phyloP scores from a whole-genome alignment of 2,113 vertebrate genomes.

The Pygoscelis adeliae region DNA sequence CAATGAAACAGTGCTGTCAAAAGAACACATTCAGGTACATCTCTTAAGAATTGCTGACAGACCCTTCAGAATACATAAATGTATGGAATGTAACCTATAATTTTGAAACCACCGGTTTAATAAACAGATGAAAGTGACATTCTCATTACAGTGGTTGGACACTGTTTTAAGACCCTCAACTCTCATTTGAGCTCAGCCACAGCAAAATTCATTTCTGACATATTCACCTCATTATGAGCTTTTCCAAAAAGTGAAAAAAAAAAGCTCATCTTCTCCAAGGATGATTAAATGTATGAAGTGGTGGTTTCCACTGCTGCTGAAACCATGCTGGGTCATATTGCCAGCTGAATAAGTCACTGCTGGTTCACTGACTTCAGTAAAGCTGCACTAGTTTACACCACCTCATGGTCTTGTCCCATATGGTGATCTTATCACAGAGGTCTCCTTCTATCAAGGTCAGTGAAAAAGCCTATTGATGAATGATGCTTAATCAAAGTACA shows the following conservation, averaged over 20 bases:
- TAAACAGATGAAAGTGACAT: neutral
- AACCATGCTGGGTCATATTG: neutral
- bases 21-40: neutral
- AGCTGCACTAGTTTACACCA: neutral
- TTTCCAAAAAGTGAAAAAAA: neutral
- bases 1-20: neutral
- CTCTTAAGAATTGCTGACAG: neutral
- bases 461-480: neutral
- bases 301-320: neutral
- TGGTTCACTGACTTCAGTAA: neutral
- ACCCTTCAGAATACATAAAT: neutral
- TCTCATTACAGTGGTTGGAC: neutral
- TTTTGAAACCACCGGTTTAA: neutral
- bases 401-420: neutral
- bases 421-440: neutral
- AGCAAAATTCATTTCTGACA: neutral
- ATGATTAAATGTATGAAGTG: neutral
- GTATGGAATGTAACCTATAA: neutral
- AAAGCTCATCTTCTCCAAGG: neutral
- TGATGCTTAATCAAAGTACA: neutral
- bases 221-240: neutral
- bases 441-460: neutral
- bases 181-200: neutral
- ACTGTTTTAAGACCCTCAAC: neutral
- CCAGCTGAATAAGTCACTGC: neutral